Evolutionary conservation across 2,113 vertebrate species (phyloP).

Genomic region (Pteropus alecto): DNA sequence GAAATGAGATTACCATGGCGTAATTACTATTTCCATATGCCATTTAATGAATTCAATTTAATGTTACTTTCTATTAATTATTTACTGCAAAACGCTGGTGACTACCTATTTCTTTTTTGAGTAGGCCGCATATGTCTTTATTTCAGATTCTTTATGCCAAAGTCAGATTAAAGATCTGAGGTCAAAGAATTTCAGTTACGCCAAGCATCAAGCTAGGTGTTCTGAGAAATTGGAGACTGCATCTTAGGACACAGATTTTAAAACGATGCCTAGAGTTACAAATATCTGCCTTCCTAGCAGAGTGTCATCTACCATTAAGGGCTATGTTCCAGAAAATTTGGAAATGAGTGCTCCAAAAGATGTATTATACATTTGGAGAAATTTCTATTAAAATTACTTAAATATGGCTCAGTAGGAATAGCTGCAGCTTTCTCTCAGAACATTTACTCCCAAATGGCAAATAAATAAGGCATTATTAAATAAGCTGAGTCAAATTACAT

Average conservation of each 20-base stretch:
- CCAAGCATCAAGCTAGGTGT: not conserved
- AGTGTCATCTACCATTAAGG: not conserved
- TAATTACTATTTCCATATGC: not conserved
- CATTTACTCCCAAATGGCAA: not conserved
- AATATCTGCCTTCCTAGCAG: not conserved
- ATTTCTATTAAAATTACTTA: constrained; percentile 5
- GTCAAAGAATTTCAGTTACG: not conserved
- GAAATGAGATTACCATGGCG: not conserved
- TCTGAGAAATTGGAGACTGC: not conserved
- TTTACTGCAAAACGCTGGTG: not conserved
- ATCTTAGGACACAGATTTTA: not conserved
- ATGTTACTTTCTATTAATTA: not conserved
- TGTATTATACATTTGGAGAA: not conserved
- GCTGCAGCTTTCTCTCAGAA: not conserved
- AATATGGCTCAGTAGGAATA: not conserved
- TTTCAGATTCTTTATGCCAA: not conserved
- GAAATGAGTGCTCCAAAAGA: not conserved
- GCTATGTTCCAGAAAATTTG: not conserved
- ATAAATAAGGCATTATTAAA: not conserved
- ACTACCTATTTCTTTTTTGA: not conserved
- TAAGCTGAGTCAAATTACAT: not conserved
- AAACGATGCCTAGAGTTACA: not conserved
- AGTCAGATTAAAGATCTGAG: not conserved
- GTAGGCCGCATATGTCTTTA: not conserved
- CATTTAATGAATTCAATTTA: not conserved